Percentiles rank a stretch among this genome's conserved stretches.
Evolutionary conservation across 2,888 invertebrate genomes (phyloP).

Genomic region (Beris chalybata): DNA sequence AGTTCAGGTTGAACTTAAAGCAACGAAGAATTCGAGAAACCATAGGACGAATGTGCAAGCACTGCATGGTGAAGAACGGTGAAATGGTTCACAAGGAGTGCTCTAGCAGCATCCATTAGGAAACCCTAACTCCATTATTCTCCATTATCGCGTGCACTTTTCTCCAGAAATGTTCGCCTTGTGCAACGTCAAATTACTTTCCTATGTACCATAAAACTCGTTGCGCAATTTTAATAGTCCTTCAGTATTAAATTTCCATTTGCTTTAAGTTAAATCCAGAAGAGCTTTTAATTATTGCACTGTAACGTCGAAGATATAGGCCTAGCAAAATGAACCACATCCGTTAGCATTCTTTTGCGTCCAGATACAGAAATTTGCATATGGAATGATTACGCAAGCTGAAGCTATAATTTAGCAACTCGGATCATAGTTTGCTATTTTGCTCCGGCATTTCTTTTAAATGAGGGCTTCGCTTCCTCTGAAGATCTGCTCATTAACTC

Average conservation of each 20-base stretch:
- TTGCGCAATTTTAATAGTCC: constrained; percentile 2
- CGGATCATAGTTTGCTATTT: too few species aligned
- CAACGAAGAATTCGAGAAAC: not conserved
- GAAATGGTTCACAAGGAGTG: not conserved
- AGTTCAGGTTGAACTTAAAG: constrained; percentile 8
- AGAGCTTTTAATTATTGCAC: constrained; percentile 16
- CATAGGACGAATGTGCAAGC: too few species aligned
- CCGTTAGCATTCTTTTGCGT: too few species aligned
- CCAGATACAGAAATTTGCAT: too few species aligned
- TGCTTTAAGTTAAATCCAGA: constrained; percentile 13
- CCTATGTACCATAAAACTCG: not conserved
- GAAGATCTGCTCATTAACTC: too few species aligned
- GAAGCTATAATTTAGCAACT: too few species aligned
- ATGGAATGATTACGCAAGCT: too few species aligned
- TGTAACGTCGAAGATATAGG: constrained; percentile 2
- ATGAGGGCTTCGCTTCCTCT: too few species aligned
- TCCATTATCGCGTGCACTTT: constrained; percentile 22
- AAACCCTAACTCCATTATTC: constrained; percentile 20
- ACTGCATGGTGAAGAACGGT: too few species aligned
- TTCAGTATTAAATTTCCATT: constrained; percentile 25
- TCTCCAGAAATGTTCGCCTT: constrained; percentile 18
- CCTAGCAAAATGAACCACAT: not conserved
- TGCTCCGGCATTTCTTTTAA: too few species aligned
- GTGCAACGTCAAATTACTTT: constrained; percentile 20
- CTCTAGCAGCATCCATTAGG: constrained; percentile 17